These are phyloP conservation scores for Avahi laniger DNA, from an alignment of 2,797 vertebrate species.

Conservation along the genomic window DNA sequence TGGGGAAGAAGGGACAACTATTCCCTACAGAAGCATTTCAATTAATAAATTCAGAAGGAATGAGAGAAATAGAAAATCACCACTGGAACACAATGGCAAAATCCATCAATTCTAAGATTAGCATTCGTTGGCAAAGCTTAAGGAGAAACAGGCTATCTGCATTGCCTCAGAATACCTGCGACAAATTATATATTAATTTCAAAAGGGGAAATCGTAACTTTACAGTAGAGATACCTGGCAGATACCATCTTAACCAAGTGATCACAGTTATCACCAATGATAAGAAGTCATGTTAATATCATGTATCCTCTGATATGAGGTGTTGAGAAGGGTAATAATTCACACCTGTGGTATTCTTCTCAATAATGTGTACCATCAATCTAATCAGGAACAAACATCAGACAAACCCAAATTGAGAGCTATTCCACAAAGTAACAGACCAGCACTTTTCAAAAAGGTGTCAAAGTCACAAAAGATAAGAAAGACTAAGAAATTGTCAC, in stretches of 20 bases:
- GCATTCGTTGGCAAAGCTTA: background rate
- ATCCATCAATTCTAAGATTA: background rate
- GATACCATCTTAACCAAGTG: background rate
- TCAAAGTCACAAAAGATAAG: background rate
- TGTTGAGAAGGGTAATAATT: background rate
- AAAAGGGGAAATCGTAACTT: background rate
- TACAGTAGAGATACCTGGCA: background rate
- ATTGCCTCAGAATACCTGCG: background rate
- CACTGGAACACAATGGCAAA: background rate
- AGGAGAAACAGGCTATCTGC: background rate
- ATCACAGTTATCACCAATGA: background rate
- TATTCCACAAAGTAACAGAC: background rate
- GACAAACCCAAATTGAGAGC: background rate
- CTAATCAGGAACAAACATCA: background rate
- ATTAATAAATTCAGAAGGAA: background rate
- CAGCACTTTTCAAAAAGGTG: background rate
- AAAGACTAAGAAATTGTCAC: background rate
- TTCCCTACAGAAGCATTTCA: background rate
- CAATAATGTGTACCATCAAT: background rate
- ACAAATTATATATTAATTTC: conserved; percentile 17
- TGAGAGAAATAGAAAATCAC: background rate
- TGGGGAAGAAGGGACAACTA: background rate
- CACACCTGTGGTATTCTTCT: background rate
- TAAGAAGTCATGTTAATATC: background rate
- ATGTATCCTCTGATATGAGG: background rate